Evolutionary conservation across 2,797 vertebrate species (phyloP).

Genomic region (Synaphobranchus kaupii): DNA sequence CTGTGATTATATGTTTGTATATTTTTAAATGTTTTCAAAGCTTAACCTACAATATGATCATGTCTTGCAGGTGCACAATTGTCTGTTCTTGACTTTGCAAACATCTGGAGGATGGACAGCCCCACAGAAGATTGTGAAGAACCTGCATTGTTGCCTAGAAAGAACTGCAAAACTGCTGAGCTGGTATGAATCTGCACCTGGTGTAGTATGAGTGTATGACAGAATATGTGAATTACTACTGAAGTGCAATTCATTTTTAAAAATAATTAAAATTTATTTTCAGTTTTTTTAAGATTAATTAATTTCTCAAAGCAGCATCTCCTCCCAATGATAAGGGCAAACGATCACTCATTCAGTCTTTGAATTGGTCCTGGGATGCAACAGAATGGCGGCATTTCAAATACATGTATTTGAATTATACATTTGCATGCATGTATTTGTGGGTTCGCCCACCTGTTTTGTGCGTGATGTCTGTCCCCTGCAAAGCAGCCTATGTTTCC

Average conservation of each 20-base stretch:
- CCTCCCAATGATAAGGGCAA: no score
- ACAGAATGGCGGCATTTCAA: no score
- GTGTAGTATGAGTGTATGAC: not conserved
- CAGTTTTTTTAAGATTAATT: no score
- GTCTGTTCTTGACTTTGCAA: constrained; percentile 70
- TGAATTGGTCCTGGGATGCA: not conserved
- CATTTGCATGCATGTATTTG: no score
- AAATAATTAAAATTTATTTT: not conserved
- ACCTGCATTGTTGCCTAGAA: constrained; percentile 30
- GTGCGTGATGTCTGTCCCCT: no score
- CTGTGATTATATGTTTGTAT: not conserved
- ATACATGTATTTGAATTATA: no score
- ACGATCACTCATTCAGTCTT: not conserved
- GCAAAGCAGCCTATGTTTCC: no score
- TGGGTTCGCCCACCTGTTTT: no score
- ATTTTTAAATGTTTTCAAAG: no score
- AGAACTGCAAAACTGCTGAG: constrained; percentile 59
- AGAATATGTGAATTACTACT: not conserved
- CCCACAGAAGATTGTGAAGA: constrained; percentile 83
- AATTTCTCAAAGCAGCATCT: not conserved
- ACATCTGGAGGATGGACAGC: constrained; percentile 81
- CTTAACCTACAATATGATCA: not conserved
- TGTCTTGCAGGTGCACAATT: constrained; percentile 66
- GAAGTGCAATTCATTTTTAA: not conserved
- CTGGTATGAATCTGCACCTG: constrained; percentile 47